Evolutionary conservation across 2,888 invertebrate genomes (phyloP), one percentile per base, ranked within the genome.

Genomic region (Drosophila prolongata): DNA sequence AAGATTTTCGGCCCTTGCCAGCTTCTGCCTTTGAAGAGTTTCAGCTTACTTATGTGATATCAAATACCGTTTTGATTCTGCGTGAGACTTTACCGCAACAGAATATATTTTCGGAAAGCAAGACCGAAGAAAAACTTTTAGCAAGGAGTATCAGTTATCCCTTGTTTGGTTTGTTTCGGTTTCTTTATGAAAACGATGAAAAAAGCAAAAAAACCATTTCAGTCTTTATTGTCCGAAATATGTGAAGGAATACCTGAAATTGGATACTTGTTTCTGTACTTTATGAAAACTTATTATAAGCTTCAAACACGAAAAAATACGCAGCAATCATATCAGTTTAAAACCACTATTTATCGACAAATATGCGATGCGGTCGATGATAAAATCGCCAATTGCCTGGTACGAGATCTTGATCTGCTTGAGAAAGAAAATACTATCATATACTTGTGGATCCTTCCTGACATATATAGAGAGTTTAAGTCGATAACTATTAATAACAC

Each of bases 361-460:
- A 96, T 98, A 91, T 98, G 98, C 93, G 95, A 95, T 91, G 94
- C 95, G 81, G 93, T 95, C 80, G 94, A 96, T 86, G 96, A 96
- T 92, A 91, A 89, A 67, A 67, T 91, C 19, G 88, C 83, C 16
- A 84, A 87, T 65, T 91, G 91, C 59, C 75, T 91, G n/a, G 87
- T 89, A 6, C 94, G 95, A 75, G 98, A 99, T 93, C 94, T 98
- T 80, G 95, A 95, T 94, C 94, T 95, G 74, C 97, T 98, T 91
- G 98, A 98, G 92, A 96, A 97, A 91, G 96, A 96, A 91, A 98
- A 98, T 93, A 95, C 97, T 54, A 94, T 96, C 89, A 94, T 98
- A 91, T 95, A 98, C 92, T 96, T 97, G 90, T 98, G 97, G 95
- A 94, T 99, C 83, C 95, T 99, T 91, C 98, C 98, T 54, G 98